Conservation (phyloP, 2,113 vertebrate species). For the Misgurnus anguillicaudatus region DNA sequence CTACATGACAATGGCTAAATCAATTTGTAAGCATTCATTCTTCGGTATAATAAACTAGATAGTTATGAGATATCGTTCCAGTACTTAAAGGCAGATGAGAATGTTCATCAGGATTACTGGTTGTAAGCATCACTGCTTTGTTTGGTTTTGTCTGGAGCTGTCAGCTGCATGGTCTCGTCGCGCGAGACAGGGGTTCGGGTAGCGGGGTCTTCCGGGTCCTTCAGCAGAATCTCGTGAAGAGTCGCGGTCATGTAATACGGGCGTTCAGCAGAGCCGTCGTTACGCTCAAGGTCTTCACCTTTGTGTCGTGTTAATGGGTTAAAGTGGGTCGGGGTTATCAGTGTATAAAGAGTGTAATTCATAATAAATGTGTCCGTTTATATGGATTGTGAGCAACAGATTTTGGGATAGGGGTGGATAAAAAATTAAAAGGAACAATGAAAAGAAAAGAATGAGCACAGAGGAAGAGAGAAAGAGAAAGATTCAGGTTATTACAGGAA, state of each 20-base stretch:
- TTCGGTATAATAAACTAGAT: not conserved
- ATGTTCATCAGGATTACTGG: not conserved
- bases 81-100: too few relatives aligned
- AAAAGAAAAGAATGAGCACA: slow-evolving; percentile 47
- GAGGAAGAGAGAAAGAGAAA: slow-evolving; percentile 57
- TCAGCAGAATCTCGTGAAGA: slow-evolving; percentile 84
- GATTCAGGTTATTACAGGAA: slow-evolving; percentile 64
- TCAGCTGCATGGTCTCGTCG: slow-evolving; percentile 47
- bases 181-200: slow-evolving; percentile 50
- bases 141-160: not conserved
- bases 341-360: not conserved
- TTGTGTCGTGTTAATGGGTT: slow-evolving; percentile 41
- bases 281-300: slow-evolving; percentile 97
- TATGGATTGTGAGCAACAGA: not conserved
- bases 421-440: slow-evolving; percentile 28
- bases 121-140: not conserved
- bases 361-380: too few relatives aligned
- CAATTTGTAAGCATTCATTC: too few relatives aligned
- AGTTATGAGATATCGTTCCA: not conserved
- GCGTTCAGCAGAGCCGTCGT: slow-evolving; percentile 86
- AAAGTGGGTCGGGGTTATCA: not conserved
- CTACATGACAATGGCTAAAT: too few relatives aligned
- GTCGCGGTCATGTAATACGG: slow-evolving; percentile 90
- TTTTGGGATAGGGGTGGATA: slow-evolving; percentile 42
- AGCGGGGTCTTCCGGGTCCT: slow-evolving; percentile 62